These are phyloP conservation scores for Leucosticte australis DNA, from an alignment of 2,113 vertebrate species.

Conservation along the genomic window DNA sequence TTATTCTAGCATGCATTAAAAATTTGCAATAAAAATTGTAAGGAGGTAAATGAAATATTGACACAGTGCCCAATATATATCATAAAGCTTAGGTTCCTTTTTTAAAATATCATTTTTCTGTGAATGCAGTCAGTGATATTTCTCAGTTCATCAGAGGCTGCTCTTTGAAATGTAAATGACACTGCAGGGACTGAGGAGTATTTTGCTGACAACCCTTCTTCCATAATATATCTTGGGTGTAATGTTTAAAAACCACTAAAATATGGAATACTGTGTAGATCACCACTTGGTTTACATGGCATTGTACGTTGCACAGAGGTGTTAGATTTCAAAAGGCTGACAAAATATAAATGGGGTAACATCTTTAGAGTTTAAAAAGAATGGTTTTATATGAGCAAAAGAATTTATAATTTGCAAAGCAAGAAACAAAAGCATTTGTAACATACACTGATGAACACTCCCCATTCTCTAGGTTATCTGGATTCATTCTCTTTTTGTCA, in stretches of 20 bases:
- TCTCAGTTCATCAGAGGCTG: slow-evolving; percentile 42
- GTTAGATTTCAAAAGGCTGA: neutral
- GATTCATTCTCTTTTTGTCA: neutral
- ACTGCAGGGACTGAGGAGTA: neutral
- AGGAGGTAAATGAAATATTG: neutral
- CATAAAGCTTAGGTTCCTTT: neutral
- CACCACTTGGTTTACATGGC: neutral
- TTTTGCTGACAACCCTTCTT: slow-evolving; percentile 36
- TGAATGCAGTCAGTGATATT: neutral
- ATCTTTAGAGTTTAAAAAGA: neutral
- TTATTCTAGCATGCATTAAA: neutral
- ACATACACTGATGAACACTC: neutral
- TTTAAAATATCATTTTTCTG: neutral
- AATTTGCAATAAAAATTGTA: neutral
- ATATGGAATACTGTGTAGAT: neutral
- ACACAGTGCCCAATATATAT: neutral
- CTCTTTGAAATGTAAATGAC: slow-evolving; percentile 52
- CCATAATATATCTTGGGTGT: neutral
- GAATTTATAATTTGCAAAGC: neutral
- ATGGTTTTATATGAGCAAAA: neutral
- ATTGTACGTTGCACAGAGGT: neutral
- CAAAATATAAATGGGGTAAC: neutral
- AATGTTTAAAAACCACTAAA: slow-evolving; percentile 10
- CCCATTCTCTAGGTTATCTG: neutral
- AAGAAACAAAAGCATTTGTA: neutral